Conservation (phyloP, 1,140 invertebrate species). For the Drosophila kikkawai region DNA sequence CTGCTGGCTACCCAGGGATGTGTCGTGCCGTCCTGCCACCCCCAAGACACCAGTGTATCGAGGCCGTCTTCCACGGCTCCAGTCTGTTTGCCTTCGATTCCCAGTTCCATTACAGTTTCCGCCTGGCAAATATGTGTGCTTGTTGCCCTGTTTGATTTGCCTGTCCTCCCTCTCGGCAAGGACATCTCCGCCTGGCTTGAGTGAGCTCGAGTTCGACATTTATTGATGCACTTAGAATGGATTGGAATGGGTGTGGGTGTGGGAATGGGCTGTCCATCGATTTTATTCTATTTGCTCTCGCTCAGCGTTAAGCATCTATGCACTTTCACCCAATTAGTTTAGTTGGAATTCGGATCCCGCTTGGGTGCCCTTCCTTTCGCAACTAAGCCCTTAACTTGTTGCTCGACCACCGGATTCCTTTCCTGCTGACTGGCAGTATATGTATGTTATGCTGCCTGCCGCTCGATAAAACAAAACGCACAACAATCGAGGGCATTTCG, state of each 20-base stretch:
- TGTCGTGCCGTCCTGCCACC: constrained; percentile 9
- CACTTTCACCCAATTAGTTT: constrained; percentile 72
- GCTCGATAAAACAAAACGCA: constrained; percentile 58
- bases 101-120: constrained; percentile 46
- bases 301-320: constrained; percentile 16
- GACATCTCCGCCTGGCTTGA: constrained; percentile 24
- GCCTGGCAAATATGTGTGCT: constrained; percentile 59
- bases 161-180: constrained; percentile 23
- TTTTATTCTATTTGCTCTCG: constrained; percentile 63
- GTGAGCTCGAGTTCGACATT: constrained; percentile 57
- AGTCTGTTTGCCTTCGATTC: constrained; percentile 61
- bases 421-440: constrained; percentile 52
- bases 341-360: constrained; percentile 52
- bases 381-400: constrained; percentile 43
- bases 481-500: constrained; percentile 56
- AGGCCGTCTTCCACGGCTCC: constrained; percentile 14
- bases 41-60: background rate
- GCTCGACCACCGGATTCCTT: constrained; percentile 12
- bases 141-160: constrained; percentile 74
- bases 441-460: constrained; percentile 15
- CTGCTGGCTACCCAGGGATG: constrained; percentile 39
- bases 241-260: background rate
- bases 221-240: constrained; percentile 74
- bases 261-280: constrained; percentile 45
- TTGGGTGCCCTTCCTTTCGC: constrained; percentile 3